Conservation (phyloP, 2,113 vertebrate species). For the Pomatostomus ruficeps region DNA sequence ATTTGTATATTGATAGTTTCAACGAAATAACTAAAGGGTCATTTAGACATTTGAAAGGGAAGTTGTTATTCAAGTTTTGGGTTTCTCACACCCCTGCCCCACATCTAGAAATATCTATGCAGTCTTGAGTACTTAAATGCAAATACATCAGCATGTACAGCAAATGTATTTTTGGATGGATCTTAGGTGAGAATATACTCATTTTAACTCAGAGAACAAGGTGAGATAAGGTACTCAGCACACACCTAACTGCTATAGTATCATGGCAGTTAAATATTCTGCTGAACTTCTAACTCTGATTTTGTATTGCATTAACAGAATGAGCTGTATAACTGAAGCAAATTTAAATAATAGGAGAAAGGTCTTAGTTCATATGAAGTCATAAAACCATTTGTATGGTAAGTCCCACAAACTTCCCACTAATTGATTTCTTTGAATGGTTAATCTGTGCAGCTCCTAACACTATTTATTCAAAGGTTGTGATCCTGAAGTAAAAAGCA, state of each 20-base stretch:
- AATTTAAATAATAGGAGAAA: not conserved
- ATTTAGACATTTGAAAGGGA: not conserved
- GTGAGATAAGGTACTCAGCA: accelerated
- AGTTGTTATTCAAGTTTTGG: not conserved
- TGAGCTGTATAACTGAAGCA: not conserved
- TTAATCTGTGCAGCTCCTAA: not conserved
- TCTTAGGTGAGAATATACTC: not conserved
- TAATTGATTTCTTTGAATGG: not conserved
- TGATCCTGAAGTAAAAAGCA: not conserved
- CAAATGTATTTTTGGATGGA: not conserved
- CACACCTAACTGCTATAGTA: not conserved
- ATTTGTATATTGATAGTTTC: not conserved
- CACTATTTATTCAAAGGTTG: not conserved
- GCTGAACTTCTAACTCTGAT: not conserved
- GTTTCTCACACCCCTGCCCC: not conserved
- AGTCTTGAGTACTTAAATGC: not conserved
- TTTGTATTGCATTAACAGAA: not conserved
- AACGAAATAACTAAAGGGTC: not conserved
- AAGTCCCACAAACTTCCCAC: not conserved
- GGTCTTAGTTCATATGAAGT: not conserved
- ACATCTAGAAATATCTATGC: not conserved
- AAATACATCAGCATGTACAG: not conserved
- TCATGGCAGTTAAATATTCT: not conserved
- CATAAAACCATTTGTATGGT: not conserved
- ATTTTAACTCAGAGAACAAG: not conserved